Conservation (phyloP, 1,140 invertebrate genomes). For the Brachionus paranguensis region DNA sequence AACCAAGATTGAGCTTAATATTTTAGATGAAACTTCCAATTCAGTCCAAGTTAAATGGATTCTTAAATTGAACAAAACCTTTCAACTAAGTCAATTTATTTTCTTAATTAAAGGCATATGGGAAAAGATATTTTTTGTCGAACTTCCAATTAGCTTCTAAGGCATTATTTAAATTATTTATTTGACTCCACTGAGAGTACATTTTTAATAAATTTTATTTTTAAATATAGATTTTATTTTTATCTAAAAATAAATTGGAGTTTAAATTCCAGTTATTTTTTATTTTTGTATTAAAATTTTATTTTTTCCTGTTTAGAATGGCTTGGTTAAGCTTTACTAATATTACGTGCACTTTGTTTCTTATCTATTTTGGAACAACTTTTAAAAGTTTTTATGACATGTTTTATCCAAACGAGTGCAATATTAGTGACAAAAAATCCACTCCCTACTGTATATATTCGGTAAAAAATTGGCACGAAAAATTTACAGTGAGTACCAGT, state of each 20-base stretch:
- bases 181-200: background rate
- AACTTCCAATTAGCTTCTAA: constrained; percentile 7
- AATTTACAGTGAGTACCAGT: background rate
- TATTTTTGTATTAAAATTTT: background rate
- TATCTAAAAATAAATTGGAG: background rate
- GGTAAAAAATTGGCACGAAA: constrained; percentile 8
- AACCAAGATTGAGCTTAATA: background rate
- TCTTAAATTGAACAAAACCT: background rate
- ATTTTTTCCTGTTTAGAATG: background rate
- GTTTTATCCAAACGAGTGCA: background rate
- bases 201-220: constrained; percentile 22
- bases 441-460: background rate
- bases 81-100: constrained; percentile 15
- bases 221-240: background rate
- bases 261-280: background rate
- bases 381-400: constrained; percentile 39
- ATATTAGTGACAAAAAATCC: background rate
- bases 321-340: constrained; percentile 23
- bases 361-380: background rate
- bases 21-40: background rate
- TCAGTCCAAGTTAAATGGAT: background rate
- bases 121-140: constrained; percentile 35
- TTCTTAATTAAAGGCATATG: background rate
- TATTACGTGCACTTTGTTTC: background rate
- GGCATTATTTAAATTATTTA: background rate